Evolutionary conservation across 2,888 invertebrate species (phyloP).

Genomic region (Hypolimnas misippus): DNA sequence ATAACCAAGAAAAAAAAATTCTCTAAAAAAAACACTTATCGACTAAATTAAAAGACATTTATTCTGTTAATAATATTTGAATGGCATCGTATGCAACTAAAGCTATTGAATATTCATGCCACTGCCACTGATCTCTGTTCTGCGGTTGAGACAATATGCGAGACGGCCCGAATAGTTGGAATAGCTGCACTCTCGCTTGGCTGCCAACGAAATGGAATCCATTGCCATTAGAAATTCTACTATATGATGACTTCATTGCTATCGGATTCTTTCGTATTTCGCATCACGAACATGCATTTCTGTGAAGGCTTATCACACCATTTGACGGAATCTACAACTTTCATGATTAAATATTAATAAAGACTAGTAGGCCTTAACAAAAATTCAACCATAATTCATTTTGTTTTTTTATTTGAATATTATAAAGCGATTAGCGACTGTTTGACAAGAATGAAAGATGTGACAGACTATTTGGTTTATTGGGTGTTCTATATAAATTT

Average conservation of each 20-base stretch:
- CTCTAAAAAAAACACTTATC: too few species aligned
- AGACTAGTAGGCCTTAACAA: not conserved
- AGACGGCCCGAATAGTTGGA: constrained; percentile 69
- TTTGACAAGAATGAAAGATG: too few species aligned
- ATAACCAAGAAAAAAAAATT: too few species aligned
- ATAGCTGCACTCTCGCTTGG: constrained; percentile 74
- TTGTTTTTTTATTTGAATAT: not conserved
- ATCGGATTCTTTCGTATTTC: constrained; percentile 65
- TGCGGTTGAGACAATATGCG: constrained; percentile 43
- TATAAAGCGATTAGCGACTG: too few species aligned
- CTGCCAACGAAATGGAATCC: constrained; percentile 81
- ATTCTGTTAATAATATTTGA: too few species aligned
- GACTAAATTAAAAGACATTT: too few species aligned
- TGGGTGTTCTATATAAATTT: too few species aligned
- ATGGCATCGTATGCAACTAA: too few species aligned
- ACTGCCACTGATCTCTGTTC: constrained; percentile 12
- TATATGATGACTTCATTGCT: constrained; percentile 77
- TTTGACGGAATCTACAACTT: not conserved
- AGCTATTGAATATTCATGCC: not conserved
- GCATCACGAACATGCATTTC: constrained; percentile 52
- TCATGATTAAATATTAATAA: constrained; percentile 1
- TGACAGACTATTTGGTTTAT: too few species aligned
- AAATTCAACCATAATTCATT: not conserved
- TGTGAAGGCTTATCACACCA: constrained; percentile 12
- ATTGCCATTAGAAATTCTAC: constrained; percentile 78